phyloP scores from a whole-genome alignment of 2,797 vertebrate genomes.

The Gymnodraco acuticeps region DNA sequence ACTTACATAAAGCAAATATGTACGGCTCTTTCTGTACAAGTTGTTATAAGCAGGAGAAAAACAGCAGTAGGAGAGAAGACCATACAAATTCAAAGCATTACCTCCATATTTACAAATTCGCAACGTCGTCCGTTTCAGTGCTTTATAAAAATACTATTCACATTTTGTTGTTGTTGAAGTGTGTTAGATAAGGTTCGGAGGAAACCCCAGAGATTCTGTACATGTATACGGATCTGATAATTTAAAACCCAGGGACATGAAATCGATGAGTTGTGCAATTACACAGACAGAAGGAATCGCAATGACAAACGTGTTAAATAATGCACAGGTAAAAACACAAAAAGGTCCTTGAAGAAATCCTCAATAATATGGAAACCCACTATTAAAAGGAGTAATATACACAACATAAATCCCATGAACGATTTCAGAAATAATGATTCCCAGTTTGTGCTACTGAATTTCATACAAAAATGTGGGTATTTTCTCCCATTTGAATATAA shows the following conservation, averaged over 20 bases:
- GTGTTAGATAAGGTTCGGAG: constrained; percentile 80
- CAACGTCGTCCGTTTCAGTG: constrained; percentile 88
- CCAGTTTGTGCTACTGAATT: constrained; percentile 76
- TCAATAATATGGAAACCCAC: constrained; percentile 40
- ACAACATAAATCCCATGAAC: constrained; percentile 36
- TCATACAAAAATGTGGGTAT: constrained; percentile 39
- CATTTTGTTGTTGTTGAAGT: constrained; percentile 90
- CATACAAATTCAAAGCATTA: constrained; percentile 79
- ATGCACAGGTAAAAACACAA: constrained; percentile 38
- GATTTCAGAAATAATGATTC: constrained; percentile 41
- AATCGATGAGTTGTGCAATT: constrained; percentile 70
- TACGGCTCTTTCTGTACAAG: constrained; percentile 72
- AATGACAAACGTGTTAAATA: constrained; percentile 47
- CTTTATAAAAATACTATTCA: constrained; percentile 99
- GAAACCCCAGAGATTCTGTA: constrained; percentile 78
- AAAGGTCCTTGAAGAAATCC: constrained; percentile 31
- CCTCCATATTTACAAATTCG: constrained; percentile 94
- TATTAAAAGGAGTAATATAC: constrained; percentile 44
- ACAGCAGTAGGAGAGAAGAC: constrained; percentile 81
- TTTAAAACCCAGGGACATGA: constrained; percentile 46
- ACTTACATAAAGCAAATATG: constrained; percentile 90
- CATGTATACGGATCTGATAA: constrained; percentile 65
- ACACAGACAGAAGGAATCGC: constrained; percentile 15
- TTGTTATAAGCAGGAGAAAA: constrained; percentile 85
- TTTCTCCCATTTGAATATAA: constrained; percentile 27